Evolutionary conservation across 2,113 vertebrate genomes (phyloP).

Genomic region (Aegithalos caudatus): DNA sequence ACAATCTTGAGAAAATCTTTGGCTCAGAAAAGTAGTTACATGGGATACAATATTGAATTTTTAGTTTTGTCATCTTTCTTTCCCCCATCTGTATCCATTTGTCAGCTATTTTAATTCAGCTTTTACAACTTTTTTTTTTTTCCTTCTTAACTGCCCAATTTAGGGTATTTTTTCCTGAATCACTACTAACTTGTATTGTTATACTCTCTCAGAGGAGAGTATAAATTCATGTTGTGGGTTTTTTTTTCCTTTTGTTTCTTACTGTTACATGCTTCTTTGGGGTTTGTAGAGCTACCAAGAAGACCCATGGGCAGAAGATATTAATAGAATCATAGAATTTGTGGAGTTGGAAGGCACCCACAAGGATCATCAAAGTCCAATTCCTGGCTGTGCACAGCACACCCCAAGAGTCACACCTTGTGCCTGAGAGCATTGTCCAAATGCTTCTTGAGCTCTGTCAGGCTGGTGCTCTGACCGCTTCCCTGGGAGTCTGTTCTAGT

Average conservation of each 20-base stretch:
- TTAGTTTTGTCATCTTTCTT: background rate
- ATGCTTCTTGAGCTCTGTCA: accelerated
- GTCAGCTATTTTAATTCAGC: background rate
- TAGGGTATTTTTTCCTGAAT: background rate
- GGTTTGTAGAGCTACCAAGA: background rate
- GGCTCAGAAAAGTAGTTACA: background rate
- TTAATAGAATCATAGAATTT: background rate
- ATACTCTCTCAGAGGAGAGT: background rate
- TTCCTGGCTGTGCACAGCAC: background rate
- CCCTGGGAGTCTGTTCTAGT: background rate
- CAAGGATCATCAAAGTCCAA: background rate
- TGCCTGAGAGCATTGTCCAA: background rate
- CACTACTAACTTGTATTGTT: background rate
- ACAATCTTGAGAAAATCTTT: background rate
- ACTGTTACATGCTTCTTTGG: background rate
- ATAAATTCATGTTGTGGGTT: background rate
- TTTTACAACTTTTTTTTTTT: background rate
- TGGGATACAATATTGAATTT: background rate
- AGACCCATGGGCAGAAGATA: background rate
- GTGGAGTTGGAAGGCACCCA: background rate
- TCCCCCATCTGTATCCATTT: background rate
- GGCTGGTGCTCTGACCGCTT: background rate
- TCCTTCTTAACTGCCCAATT: background rate
- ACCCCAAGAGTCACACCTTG: background rate
- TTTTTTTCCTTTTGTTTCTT: background rate